phyloP scores from a whole-genome alignment of 2,888 invertebrate genomes.

The Machimus atricapillus region DNA sequence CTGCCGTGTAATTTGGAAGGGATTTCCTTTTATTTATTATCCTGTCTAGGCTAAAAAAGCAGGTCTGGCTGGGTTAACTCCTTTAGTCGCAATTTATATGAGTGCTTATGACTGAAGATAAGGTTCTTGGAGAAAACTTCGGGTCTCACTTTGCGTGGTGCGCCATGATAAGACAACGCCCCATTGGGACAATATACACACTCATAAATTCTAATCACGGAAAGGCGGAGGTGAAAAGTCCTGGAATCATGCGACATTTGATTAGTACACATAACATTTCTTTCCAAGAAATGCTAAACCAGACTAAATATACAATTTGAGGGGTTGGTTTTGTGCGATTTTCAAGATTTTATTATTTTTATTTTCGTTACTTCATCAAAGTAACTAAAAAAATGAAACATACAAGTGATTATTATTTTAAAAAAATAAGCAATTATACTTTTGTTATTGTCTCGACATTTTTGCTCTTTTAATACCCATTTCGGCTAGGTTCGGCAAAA shows the following conservation, averaged over 20 bases:
- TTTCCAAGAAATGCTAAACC: neutral
- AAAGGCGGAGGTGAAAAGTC: neutral
- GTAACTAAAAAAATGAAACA: no score
- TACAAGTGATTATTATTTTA: no score
- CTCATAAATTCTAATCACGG: neutral
- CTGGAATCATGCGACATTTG: neutral
- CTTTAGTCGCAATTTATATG: constrained; percentile 12
- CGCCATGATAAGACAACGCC: neutral
- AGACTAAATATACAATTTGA: no score
- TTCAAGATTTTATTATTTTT: no score
- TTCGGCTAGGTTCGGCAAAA: no score
- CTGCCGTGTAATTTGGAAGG: neutral
- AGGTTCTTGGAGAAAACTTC: neutral
- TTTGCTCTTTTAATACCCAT: no score
- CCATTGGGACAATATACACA: neutral
- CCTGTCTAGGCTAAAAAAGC: neutral
- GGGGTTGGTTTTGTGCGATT: no score
- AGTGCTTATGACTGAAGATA: neutral
- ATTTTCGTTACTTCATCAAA: no score
- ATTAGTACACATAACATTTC: neutral
- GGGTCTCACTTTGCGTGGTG: neutral
- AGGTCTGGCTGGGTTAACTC: neutral
- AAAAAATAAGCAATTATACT: no score
- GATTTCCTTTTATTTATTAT: neutral
- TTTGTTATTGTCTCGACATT: no score